Percentiles rank a stretch among this genome's conserved stretches.
Evolutionary conservation across 92 coral and sea anemone genomes (phyloP).

Genomic region (Porites lobata): DNA sequence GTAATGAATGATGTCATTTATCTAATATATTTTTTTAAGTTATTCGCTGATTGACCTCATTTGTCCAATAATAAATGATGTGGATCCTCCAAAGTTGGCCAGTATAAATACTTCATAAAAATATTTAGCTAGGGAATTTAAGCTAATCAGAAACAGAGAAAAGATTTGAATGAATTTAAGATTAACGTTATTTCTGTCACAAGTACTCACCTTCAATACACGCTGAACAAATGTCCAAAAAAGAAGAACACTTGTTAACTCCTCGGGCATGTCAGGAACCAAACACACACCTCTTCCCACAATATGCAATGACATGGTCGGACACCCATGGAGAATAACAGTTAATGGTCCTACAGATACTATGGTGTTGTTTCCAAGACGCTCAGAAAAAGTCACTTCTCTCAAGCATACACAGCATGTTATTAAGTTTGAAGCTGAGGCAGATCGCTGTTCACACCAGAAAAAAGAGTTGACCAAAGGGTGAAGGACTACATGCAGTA

Average conservation of each 20-base stretch:
- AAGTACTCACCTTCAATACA: slow-evolving; percentile 76
- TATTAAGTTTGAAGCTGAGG: slow-evolving; percentile 57
- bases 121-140: too few species aligned
- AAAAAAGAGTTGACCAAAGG: slow-evolving; percentile 74
- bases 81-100: too few species aligned
- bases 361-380: slow-evolving; percentile 53
- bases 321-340: slow-evolving; percentile 94
- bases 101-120: too few species aligned
- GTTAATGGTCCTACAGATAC: slow-evolving; percentile 79
- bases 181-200: too few species aligned
- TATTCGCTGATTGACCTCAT: too few species aligned
- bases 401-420: slow-evolving; percentile 93
- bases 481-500: slow-evolving; percentile 74
- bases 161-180: too few species aligned
- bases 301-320: slow-evolving; percentile 70
- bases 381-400: slow-evolving; percentile 69
- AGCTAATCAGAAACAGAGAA: too few species aligned
- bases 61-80: too few species aligned
- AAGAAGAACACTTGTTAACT: slow-evolving; percentile 64
- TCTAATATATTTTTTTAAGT: too few species aligned
- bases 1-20: too few species aligned
- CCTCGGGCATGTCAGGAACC: slow-evolving; percentile 81
- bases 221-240: slow-evolving; percentile 90
- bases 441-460: slow-evolving; percentile 96
- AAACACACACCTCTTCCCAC: slow-evolving; percentile 79